Conservation (phyloP, 2,888 invertebrate genomes). For the Cephus spinipes region DNA sequence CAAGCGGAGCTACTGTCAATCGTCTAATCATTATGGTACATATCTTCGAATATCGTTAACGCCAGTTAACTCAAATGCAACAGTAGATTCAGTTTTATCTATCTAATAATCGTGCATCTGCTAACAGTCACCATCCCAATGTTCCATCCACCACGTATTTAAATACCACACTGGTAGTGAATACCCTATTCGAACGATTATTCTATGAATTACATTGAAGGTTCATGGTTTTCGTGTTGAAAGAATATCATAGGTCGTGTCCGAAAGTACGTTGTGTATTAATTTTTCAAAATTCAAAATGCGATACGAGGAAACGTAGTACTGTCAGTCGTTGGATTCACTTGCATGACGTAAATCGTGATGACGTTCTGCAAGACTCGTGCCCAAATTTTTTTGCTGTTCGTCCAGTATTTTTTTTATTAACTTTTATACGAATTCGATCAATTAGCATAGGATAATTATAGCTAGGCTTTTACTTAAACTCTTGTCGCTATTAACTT, state of each 20-base stretch:
- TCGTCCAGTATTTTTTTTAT: neutral
- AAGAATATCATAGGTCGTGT: no score
- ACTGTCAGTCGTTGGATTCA: no score
- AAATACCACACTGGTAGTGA: conserved; percentile 29
- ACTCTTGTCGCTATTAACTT: conserved; percentile 12
- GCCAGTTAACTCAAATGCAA: conserved; percentile 5
- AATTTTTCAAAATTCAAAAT: no score
- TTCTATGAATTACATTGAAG: no score
- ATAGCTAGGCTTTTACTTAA: neutral
- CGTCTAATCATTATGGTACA: conserved; percentile 12
- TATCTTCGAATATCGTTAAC: conserved; percentile 14
- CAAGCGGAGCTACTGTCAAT: conserved; percentile 37
- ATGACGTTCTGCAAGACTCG: conserved; percentile 4
- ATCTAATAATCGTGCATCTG: conserved; percentile 5
- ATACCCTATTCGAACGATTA: conserved; percentile 27
- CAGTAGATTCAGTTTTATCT: neutral
- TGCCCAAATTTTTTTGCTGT: neutral
- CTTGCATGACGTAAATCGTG: no score
- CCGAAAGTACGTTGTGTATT: no score
- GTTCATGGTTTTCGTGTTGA: no score
- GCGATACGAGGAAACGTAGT: no score
- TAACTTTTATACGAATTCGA: neutral
- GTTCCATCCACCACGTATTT: conserved; percentile 27
- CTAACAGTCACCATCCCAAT: neutral
- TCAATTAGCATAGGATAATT: conserved; percentile 19